Percentiles rank a stretch among this genome's conserved stretches.
phyloP scores from a whole-genome alignment of 2,888 invertebrate species.

The Hydraecia micacea region DNA sequence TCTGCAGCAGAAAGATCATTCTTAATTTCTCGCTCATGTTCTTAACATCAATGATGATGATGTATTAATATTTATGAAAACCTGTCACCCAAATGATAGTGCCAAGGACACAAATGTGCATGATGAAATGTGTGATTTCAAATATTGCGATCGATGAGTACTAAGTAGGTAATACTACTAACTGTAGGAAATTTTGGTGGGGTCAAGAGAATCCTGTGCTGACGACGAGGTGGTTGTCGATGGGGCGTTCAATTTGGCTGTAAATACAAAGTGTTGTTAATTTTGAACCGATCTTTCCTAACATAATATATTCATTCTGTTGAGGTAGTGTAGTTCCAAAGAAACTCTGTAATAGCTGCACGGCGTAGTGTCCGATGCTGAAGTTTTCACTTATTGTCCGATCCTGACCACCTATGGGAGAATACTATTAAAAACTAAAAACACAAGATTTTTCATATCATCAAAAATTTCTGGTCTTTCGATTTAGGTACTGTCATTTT shows the following conservation, averaged over 20 bases:
- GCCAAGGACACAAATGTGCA: constrained; percentile 38
- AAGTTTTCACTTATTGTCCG: neutral
- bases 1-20: constrained; percentile 43
- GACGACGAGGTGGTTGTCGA: constrained; percentile 72
- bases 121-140: constrained; percentile 17
- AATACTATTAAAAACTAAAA: neutral
- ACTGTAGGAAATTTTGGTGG: constrained; percentile 83
- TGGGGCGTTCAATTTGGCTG: constrained; percentile 82
- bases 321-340: neutral
- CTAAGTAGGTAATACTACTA: constrained; percentile 67
- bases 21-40: neutral
- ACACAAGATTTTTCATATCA: neutral
- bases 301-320: neutral
- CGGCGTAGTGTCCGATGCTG: neutral
- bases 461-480: neutral
- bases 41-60: constrained; percentile 1
- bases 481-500: neutral
- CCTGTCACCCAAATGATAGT: constrained; percentile 36
- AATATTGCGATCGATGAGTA: constrained; percentile 10
- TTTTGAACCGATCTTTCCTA: constrained; percentile 62
- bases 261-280: constrained; percentile 64
- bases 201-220: constrained; percentile 77
- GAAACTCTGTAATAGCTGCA: neutral
- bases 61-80: constrained; percentile 16
- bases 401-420: neutral